Evolutionary conservation across 1,140 invertebrate genomes (phyloP).

Genomic region (Heliconius congener): DNA sequence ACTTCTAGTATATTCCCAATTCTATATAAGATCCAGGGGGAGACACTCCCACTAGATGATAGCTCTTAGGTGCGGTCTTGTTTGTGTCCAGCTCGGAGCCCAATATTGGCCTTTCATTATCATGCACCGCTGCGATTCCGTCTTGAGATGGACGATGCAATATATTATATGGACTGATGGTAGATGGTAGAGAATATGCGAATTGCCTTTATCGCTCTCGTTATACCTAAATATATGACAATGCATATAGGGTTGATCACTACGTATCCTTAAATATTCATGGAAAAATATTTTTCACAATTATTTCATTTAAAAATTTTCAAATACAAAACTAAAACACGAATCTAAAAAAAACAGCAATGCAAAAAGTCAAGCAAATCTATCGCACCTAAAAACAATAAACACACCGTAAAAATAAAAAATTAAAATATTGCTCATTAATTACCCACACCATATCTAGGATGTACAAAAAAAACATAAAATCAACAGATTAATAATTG

Average conservation of each 20-base stretch:
- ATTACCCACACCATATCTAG: constrained; percentile 16
- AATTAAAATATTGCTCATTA: constrained; percentile 13
- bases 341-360: background rate
- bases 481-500: constrained; percentile 42
- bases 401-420: background rate
- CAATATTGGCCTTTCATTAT: constrained; percentile 71
- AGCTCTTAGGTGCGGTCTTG: constrained; percentile 72
- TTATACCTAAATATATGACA: background rate
- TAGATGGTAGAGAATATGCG: constrained; percentile 17
- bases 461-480: background rate
- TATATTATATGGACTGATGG: constrained; percentile 23
- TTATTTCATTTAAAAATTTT: background rate
- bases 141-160: constrained; percentile 36
- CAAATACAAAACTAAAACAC: background rate
- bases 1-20: constrained; percentile 16
- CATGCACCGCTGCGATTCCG: constrained; percentile 49
- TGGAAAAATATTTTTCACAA: background rate
- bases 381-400: background rate
- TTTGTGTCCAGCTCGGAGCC: constrained; percentile 68
- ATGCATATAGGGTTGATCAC: background rate
- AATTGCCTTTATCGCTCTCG: background rate
- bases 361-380: background rate
- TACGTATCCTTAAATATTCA: background rate
- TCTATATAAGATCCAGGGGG: constrained; percentile 33
- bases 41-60: constrained; percentile 51